Conservation (phyloP, 2,888 invertebrate species). For the Andrena flavipes region DNA sequence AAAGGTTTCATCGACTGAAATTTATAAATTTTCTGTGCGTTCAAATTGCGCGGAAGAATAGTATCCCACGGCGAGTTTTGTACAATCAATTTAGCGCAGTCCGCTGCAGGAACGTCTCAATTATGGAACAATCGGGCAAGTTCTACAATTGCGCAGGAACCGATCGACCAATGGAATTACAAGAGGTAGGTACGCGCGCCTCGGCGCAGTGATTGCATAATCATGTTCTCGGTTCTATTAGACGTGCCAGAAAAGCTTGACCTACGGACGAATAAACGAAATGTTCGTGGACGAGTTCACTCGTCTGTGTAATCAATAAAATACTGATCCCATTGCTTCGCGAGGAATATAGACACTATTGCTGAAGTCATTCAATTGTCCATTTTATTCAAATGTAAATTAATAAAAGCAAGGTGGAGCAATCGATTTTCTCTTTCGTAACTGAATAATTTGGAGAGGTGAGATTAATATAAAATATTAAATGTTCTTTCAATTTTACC, state of each 20-base stretch:
- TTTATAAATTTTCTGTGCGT: not conserved
- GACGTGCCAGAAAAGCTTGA: not conserved
- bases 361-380: not conserved
- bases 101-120: slow-evolving; percentile 9
- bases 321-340: not conserved
- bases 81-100: slow-evolving; percentile 5
- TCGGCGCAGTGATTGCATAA: slow-evolving; percentile 9
- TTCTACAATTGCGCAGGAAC: not conserved
- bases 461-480: no score
- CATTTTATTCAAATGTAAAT: not conserved
- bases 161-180: slow-evolving; percentile 3
- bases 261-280: not conserved
- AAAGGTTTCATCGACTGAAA: not conserved
- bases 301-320: not conserved
- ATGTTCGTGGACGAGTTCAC: not conserved
- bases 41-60: slow-evolving; percentile 9
- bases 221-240: slow-evolving; percentile 9
- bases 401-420: not conserved
- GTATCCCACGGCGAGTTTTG: not conserved
- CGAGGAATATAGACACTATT: not conserved
- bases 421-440: not conserved
- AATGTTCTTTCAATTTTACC: no score
- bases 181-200: not conserved
- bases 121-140: slow-evolving; percentile 2
- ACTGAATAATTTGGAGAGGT: no score